A percentile compares a stretch with the other conserved stretches of the same genome.
These are phyloP conservation scores for Orchestes rusci DNA, from an alignment of 2,888 invertebrate genomes.

Conservation along the genomic window DNA sequence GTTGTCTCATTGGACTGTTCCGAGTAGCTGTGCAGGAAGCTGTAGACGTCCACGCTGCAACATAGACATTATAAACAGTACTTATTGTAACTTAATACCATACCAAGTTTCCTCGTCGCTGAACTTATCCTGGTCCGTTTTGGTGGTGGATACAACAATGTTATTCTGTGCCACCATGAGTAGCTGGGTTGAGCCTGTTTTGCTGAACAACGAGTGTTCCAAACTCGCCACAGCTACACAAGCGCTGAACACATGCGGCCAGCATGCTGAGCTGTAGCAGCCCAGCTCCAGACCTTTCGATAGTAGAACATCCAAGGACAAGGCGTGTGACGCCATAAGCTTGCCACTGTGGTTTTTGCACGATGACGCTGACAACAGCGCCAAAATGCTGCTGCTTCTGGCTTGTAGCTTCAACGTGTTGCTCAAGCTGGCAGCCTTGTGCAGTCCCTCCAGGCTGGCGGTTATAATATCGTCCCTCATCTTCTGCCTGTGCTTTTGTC, in stretches of 20 bases:
- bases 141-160: constrained; percentile 52
- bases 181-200: constrained; percentile 63
- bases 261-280: constrained; percentile 87
- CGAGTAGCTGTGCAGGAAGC: constrained; percentile 59
- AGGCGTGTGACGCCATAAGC: constrained; percentile 79
- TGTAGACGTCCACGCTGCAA: constrained; percentile 75
- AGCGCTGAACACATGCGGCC: constrained; percentile 93
- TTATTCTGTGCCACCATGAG: constrained; percentile 60
- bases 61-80: no score
- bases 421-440: constrained; percentile 86
- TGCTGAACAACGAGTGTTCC: constrained; percentile 85
- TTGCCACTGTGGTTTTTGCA: constrained; percentile 74
- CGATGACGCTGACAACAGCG: constrained; percentile 79
- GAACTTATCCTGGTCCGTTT: constrained; percentile 50
- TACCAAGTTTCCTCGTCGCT: constrained; percentile 76
- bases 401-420: constrained; percentile 83
- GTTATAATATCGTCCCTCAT: constrained; percentile 74
- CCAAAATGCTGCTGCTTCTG: constrained; percentile 84
- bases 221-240: constrained; percentile 88
- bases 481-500: constrained; percentile 50
- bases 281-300: constrained; percentile 69
- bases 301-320: constrained; percentile 87
- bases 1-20: constrained; percentile 58
- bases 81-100: no score
- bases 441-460: constrained; percentile 80